Evolutionary conservation across 2,888 invertebrate genomes (phyloP), one percentile per base, ranked within the genome.

Genomic region (Mellilla xanthometata): DNA sequence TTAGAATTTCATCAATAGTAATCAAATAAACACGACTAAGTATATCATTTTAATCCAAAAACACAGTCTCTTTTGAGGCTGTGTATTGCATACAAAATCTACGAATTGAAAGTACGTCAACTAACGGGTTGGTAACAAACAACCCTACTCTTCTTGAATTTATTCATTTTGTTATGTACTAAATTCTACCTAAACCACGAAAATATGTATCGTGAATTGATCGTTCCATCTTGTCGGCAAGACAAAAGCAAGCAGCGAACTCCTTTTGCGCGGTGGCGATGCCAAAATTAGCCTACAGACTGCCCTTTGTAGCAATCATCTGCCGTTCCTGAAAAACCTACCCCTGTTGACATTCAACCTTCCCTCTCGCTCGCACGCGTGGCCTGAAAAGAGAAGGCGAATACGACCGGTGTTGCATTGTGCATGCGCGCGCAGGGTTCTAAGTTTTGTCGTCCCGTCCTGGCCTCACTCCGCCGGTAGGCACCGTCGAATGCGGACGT

Each of bases 401-500:
- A 33, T 23, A 49, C 57, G 65, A 64, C 65, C 34, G 33, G 22
- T 39, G 11, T 12, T 23, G 31, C 6, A 27, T 28, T 24, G 24
- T 49, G 48, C 12, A 56, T 65, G 75, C 74, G 73, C 65, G 55
- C 74, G 76, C 72, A 69, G 61, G 60, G 57, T 58, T 60, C 57
- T 52, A 59, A 55, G 56, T 55, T 61, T 60, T 52, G 55, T 51
- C 42, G 39, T 46, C 50, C 39, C 24, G 43, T 28, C 19, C 33
- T 42, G 12, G 40, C 60, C 24, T 56, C 81, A 88, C 79, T 87
- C 81, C 82, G 86, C 77, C 76, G 71, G 55, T 60, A 69, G 71
- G 63, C 60, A 54, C 64, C 79, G 78, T 68, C 57, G 76, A 54
- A 79, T 51, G 83, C 83, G 86, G 85, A 69, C 65, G 85, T 77